These are phyloP conservation scores for Pteropus alecto DNA, from an alignment of 2,113 vertebrate species.

Conservation along the genomic window DNA sequence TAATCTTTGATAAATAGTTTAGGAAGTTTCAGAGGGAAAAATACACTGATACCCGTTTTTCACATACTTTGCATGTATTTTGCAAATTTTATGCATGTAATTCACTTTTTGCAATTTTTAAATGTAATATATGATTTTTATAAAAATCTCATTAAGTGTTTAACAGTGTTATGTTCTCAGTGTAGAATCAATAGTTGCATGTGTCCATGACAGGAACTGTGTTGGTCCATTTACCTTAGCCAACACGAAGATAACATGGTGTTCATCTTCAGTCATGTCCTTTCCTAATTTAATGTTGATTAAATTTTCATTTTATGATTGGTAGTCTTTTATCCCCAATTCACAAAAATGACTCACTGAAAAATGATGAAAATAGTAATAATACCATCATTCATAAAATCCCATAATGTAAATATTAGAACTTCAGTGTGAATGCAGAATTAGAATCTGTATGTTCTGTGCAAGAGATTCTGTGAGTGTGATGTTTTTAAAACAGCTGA, in stretches of 20 bases:
- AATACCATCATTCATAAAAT: neutral
- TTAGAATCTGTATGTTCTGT: neutral
- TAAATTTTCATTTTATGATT: neutral
- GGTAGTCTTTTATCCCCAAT: neutral
- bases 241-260: neutral
- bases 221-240: neutral
- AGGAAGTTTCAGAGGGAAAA: neutral
- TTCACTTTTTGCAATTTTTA: constrained; percentile 8
- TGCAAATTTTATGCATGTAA: neutral
- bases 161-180: neutral
- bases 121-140: neutral
- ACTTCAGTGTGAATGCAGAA: neutral
- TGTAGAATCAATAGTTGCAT: neutral
- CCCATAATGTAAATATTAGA: neutral
- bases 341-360: neutral
- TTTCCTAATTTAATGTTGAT: neutral
- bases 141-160: neutral
- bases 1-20: neutral
- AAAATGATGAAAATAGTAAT: neutral
- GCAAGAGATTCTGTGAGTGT: neutral
- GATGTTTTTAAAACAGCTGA: neutral
- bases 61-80: neutral
- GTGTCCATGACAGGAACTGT: neutral
- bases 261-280: neutral
- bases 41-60: neutral